phyloP scores from a whole-genome alignment of 2,113 vertebrate genomes.

The Neogobius melanostomus region DNA sequence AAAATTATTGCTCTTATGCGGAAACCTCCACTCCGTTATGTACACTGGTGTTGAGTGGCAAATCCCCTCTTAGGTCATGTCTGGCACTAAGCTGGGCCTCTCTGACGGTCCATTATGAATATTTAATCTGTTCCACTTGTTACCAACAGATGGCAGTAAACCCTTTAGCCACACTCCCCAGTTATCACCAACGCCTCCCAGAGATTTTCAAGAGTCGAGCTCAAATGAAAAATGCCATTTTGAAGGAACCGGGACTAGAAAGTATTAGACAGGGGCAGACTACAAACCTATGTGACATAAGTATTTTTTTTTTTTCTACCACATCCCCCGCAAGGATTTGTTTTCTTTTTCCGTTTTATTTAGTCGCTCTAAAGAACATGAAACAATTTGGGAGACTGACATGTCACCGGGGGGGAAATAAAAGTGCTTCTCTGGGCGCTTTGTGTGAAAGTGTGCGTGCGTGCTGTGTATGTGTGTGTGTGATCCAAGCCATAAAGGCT shows the following conservation, averaged over 20 bases:
- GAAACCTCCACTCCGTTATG: neutral
- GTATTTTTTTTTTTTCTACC: slow-evolving; percentile 46
- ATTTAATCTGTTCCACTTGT: slow-evolving; percentile 42
- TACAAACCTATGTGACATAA: slow-evolving; percentile 50
- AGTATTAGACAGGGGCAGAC: slow-evolving; percentile 55
- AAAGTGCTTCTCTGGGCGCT: slow-evolving; percentile 32
- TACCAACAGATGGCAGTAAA: slow-evolving; percentile 75
- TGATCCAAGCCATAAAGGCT: neutral
- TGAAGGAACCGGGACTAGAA: slow-evolving; percentile 54
- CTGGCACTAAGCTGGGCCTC: slow-evolving; percentile 2
- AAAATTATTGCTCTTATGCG: neutral
- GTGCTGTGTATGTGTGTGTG: neutral
- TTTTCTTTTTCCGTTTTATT: slow-evolving; percentile 66
- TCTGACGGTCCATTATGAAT: slow-evolving; percentile 5
- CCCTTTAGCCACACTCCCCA: slow-evolving; percentile 48
- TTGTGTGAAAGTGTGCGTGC: slow-evolving; percentile 25
- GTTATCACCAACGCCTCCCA: slow-evolving; percentile 17
- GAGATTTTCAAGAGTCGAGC: slow-evolving; percentile 29
- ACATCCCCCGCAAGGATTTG: slow-evolving; percentile 47
- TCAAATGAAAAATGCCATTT: slow-evolving; percentile 54
- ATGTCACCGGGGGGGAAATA: slow-evolving; percentile 16
- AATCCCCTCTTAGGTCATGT: neutral
- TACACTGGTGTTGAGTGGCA: neutral
- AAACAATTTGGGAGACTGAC: slow-evolving; percentile 59
- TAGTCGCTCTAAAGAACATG: slow-evolving; percentile 61